Evolutionary conservation across 2,888 invertebrate genomes (phyloP).

Genomic region (Schizaphis graminum): DNA sequence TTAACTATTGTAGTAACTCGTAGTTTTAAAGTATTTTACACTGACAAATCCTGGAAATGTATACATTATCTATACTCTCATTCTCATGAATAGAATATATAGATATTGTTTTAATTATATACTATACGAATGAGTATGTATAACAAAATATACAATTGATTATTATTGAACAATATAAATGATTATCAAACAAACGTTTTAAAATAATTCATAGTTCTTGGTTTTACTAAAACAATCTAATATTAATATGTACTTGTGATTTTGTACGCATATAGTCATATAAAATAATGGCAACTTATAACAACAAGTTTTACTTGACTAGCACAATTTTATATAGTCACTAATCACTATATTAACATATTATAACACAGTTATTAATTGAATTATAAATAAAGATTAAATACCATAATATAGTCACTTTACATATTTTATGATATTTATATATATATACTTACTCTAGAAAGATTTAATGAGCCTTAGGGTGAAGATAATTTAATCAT

Average conservation of each 20-base stretch:
- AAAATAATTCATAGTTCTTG: no score
- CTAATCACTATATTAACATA: neutral
- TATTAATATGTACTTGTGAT: no score
- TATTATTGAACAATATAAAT: no score
- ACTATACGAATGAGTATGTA: neutral
- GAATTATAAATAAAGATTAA: neutral
- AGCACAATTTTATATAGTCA: neutral
- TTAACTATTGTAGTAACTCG: neutral
- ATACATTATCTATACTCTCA: neutral
- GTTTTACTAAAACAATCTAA: no score
- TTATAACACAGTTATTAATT: neutral
- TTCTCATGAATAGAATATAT: neutral
- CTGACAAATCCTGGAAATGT: neutral
- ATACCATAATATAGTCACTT: neutral
- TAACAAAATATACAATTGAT: no score
- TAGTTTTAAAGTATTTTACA: neutral
- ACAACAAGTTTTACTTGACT: no score
- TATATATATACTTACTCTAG: neutral
- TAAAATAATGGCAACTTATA: no score
- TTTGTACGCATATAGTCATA: no score
- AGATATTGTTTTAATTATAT: neutral
- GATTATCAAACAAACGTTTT: no score
- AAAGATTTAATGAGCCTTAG: neutral
- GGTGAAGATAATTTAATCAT: constrained; percentile 19
- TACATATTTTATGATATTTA: neutral